Evolutionary conservation across 2,113 vertebrate genomes (phyloP), one percentile per base, ranked within the genome.

Genomic region (Thryonomys swinderianus): DNA sequence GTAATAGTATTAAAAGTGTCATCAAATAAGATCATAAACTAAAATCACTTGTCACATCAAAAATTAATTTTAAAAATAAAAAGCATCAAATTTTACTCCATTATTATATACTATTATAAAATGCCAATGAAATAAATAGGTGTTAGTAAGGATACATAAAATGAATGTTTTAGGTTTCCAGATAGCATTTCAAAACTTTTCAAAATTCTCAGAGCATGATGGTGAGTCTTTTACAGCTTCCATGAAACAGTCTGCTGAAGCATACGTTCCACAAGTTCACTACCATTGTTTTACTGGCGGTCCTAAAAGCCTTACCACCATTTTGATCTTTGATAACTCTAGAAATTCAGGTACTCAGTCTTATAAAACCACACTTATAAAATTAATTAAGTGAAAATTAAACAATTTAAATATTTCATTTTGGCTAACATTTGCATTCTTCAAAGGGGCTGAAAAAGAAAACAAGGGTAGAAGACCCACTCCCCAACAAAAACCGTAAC

Each of bases 1-100:
- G 88, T 87, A 69, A 34, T 13, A 76, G 64, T 9, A 93, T 85
- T 61, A 92, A 51, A 94, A 92, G 30, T 85, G 45, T 42, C 78
- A 93, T 7, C 55, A 74, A 93, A 42, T 73, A 91, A 88, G 4
- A 37, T 8, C 23, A 92, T 69, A 73, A 90, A 71, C 55, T 87
- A 82, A 89, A 93, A 79, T 23, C 48, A n/a, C 17, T 21, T 34
- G 17, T 37, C 69, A 71, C 9, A 74, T 20, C 67, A 80, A 81
- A 91, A 69, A 48, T 9, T 67, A 57, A 18, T 85, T 88, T 93
- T 62, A 62, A 91, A 93, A 84, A 57, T 69, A 53, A 67, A 84
- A 64, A 66, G 23, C 7, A 86, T 69, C 48, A 69, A 40, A 40
- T 57, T 87, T 30, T 71, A 87, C 5, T 34, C 25, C 34, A 40